Evolutionary conservation across 30 jellyfish, hydroid and myxozoan species (phyloP).

Genomic region (Catostylus mosaicus): DNA sequence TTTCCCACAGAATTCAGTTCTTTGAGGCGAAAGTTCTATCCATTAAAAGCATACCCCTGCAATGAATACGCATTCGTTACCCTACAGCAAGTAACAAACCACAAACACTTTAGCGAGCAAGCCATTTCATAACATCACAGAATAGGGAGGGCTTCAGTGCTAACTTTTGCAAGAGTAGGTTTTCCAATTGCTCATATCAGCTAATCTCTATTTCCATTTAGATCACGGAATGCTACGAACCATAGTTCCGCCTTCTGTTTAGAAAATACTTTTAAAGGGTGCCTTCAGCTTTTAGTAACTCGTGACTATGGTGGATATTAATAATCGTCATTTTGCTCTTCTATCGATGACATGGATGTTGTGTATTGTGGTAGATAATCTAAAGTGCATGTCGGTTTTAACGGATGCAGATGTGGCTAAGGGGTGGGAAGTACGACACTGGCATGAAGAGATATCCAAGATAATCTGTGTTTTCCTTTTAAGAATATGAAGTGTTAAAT

Average conservation of each 20-base stretch:
- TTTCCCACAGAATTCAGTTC: too few relatives aligned
- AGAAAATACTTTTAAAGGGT: not conserved
- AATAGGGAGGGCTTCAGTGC: too few relatives aligned
- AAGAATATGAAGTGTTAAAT: too few relatives aligned
- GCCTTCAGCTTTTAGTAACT: not conserved
- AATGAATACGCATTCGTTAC: too few relatives aligned
- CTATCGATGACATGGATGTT: not conserved
- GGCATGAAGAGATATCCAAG: not conserved
- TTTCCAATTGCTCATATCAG: too few relatives aligned
- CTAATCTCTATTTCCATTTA: too few relatives aligned
- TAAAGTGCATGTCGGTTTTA: not conserved
- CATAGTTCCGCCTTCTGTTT: not conserved
- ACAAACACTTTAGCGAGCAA: too few relatives aligned
- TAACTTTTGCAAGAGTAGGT: too few relatives aligned
- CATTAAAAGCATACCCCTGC: too few relatives aligned
- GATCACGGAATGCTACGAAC: not conserved
- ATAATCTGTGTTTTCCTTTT: not conserved
- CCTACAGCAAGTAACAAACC: too few relatives aligned
- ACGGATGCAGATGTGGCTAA: slow-evolving; percentile 2
- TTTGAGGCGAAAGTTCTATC: too few relatives aligned
- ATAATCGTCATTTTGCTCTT: not conserved
- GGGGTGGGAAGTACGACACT: not conserved
- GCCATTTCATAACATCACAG: too few relatives aligned
- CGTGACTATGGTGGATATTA: not conserved
- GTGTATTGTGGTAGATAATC: not conserved